Evolutionary conservation across 1,140 invertebrate species (phyloP).

Genomic region (Neomicropteryx cornuta): DNA sequence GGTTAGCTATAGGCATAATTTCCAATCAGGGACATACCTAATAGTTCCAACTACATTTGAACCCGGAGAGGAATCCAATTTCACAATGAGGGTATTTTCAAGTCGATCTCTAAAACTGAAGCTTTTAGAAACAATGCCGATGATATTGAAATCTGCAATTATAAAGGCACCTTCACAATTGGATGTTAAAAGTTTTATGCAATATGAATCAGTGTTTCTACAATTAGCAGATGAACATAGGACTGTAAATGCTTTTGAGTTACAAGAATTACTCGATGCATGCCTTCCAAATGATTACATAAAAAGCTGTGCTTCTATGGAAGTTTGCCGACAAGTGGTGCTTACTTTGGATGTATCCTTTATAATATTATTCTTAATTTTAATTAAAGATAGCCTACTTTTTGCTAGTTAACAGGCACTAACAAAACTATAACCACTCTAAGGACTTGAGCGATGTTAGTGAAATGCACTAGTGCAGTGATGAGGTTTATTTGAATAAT

Average conservation of each 20-base stretch:
- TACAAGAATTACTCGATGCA: slow-evolving; percentile 83
- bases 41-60: slow-evolving; percentile 87
- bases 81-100: slow-evolving; percentile 73
- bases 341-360: slow-evolving; percentile 73
- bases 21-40: slow-evolving; percentile 76
- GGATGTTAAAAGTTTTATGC: slow-evolving; percentile 65
- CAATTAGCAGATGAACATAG: slow-evolving; percentile 81
- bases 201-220: slow-evolving; percentile 84
- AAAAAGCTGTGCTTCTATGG: slow-evolving; percentile 85
- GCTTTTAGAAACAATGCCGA: slow-evolving; percentile 65
- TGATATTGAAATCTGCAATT: slow-evolving; percentile 59
- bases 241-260: slow-evolving; percentile 83
- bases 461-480: no score
- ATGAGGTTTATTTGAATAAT: no score
- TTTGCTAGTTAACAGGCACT: no score
- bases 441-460: no score
- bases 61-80: slow-evolving; percentile 78
- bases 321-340: slow-evolving; percentile 84
- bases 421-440: no score
- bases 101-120: slow-evolving; percentile 73
- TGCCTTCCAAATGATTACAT: slow-evolving; percentile 93
- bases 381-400: no score
- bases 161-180: slow-evolving; percentile 53
- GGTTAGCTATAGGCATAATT: slow-evolving; percentile 55
- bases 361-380: slow-evolving; percentile 14